Percentiles rank a stretch among this genome's conserved stretches.
Conservation (phyloP, 2,113 vertebrate species). For the Crotalus tigris region DNA sequence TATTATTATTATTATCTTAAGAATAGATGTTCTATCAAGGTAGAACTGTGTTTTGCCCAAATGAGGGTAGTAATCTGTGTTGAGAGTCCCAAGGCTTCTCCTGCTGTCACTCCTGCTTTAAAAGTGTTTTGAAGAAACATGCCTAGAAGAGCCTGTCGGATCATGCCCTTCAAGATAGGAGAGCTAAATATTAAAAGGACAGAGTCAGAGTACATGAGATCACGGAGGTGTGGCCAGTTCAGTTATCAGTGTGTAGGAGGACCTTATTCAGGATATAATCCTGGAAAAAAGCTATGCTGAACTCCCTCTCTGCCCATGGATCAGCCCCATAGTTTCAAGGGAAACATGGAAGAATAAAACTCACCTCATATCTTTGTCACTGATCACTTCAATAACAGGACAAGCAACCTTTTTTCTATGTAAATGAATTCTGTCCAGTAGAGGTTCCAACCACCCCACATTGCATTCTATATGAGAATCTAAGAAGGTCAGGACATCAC, state of each 20-base stretch:
- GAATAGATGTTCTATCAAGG: not conserved
- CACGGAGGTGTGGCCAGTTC: not conserved
- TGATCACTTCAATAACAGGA: slow-evolving; percentile 96
- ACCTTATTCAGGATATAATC: not conserved
- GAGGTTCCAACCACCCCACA: slow-evolving; percentile 94
- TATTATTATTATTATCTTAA: too few relatives aligned
- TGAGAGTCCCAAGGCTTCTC: not conserved
- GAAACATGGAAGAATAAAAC: not conserved
- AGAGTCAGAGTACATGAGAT: not conserved
- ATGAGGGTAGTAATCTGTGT: not conserved
- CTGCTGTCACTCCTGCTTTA: not conserved
- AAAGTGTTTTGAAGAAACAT: not conserved
- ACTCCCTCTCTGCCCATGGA: not conserved
- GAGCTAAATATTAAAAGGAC: not conserved
- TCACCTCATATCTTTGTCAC: slow-evolving; percentile 94
- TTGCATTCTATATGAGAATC: slow-evolving; percentile 97
- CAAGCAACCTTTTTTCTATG: slow-evolving; percentile 86
- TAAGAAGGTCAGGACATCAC: slow-evolving; percentile 90
- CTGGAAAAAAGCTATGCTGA: not conserved
- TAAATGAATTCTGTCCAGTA: slow-evolving; percentile 84
- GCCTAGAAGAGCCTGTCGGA: not conserved
- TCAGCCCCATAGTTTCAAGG: not conserved
- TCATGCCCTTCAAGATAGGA: not conserved
- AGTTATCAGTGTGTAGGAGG: not conserved
- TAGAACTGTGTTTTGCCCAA: not conserved